Conservation (phyloP, 2,113 vertebrate species). For the Pao palembangensis region DNA sequence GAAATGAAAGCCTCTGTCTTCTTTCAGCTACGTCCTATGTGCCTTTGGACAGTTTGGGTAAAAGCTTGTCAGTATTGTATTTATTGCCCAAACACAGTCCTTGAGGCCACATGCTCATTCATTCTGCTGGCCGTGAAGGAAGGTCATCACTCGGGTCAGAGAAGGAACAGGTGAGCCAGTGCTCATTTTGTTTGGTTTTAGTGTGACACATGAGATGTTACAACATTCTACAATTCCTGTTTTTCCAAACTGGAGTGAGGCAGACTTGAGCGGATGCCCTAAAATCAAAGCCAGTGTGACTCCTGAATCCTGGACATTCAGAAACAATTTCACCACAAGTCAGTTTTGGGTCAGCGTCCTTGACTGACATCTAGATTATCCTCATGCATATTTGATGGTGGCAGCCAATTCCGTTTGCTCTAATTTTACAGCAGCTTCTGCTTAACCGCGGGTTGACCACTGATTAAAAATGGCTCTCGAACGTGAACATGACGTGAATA, state of each 20-base stretch:
- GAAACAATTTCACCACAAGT: constrained; percentile 11
- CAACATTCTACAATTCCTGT: no score
- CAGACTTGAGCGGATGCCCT: not conserved
- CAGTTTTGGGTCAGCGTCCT: constrained; percentile 20
- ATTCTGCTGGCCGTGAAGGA: no score
- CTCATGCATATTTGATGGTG: constrained; percentile 42
- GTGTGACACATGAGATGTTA: no score
- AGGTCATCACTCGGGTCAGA: no score
- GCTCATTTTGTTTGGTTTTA: no score
- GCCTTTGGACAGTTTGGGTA: no score
- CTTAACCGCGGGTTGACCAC: constrained; percentile 8
- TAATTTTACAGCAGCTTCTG: constrained; percentile 28
- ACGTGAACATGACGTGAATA: constrained; percentile 2
- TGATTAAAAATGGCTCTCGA: constrained; percentile 20
- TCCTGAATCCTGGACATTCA: constrained; percentile 9
- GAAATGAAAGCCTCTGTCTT: no score
- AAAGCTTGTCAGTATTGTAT: no score
- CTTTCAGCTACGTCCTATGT: no score
- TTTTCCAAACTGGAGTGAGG: not conserved
- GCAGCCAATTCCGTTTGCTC: constrained; percentile 32
- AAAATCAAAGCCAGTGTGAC: constrained; percentile 11
- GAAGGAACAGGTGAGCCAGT: no score
- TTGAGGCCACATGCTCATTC: no score
- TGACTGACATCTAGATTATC: constrained; percentile 33
- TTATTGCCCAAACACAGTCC: no score